Percentiles rank a stretch among this genome's conserved stretches.
Conservation (phyloP, 2,113 vertebrate species). For the Irena cyanogastra region DNA sequence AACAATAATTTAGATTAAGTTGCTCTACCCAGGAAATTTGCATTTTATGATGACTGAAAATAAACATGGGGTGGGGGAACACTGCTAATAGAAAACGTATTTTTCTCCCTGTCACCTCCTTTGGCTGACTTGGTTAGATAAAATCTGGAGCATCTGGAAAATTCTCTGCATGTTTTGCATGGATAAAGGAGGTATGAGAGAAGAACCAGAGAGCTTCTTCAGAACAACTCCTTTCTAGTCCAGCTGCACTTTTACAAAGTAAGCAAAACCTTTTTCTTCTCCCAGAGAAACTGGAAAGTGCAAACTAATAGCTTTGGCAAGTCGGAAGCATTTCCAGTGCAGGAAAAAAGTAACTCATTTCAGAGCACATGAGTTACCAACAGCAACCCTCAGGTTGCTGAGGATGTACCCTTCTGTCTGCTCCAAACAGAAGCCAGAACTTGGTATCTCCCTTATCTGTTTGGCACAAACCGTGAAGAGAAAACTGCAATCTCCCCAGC, state of each 20-base stretch:
- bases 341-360: not conserved
- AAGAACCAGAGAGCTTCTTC: not conserved
- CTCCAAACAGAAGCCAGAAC: not conserved
- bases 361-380: not conserved
- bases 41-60: not conserved
- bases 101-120: not conserved
- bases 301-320: not conserved
- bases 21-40: not conserved
- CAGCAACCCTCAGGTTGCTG: rapidly evolving
- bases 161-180: not conserved
- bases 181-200: not conserved
- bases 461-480: not conserved
- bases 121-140: not conserved
- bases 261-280: not conserved
- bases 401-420: not conserved
- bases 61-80: not conserved
- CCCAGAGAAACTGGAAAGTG: not conserved
- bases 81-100: rapidly evolving
- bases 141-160: not conserved
- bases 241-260: not conserved
- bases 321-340: not conserved
- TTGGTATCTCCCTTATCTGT: not conserved
- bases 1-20: not conserved
- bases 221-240: not conserved
- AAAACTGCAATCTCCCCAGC: not conserved